Evolutionary conservation across 2,113 vertebrate species (phyloP).

Genomic region (Cervus canadensis): DNA sequence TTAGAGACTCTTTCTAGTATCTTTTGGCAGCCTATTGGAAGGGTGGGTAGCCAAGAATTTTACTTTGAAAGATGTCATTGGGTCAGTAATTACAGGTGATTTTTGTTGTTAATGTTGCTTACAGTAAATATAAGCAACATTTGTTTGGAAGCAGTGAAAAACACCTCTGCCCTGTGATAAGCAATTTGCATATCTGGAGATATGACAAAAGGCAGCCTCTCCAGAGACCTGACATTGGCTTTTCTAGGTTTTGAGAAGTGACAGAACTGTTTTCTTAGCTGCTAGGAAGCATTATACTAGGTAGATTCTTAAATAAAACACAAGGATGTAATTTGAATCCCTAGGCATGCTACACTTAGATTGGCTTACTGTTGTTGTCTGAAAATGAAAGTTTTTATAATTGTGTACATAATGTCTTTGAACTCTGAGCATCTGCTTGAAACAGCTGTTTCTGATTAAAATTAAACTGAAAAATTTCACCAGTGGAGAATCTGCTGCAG

Average conservation of each 20-base stretch:
- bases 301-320: conserved; percentile 11
- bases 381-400: conserved; percentile 61
- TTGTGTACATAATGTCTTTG: conserved; percentile 60
- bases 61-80: conserved; percentile 29
- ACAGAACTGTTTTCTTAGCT: neutral
- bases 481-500: conserved; percentile 65
- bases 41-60: conserved; percentile 5
- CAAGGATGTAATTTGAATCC: conserved; percentile 20
- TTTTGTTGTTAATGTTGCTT: neutral
- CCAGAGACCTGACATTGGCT: neutral
- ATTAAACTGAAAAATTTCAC: conserved; percentile 68
- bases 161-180: neutral
- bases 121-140: conserved; percentile 13
- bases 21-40: conserved; percentile 41
- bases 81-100: neutral
- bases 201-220: neutral
- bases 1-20: conserved; percentile 23
- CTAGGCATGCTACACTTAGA: conserved; percentile 41
- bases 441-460: conserved; percentile 77
- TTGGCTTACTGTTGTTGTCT: conserved; percentile 44
- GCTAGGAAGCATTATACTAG: conserved; percentile 1
- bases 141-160: conserved; percentile 27
- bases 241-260: neutral
- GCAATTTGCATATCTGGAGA: conserved; percentile 35
- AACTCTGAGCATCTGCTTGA: conserved; percentile 68